These are phyloP conservation scores for Caenorhabditis sp. DNA, from an alignment of 2,888 invertebrate genomes.

Conservation along the genomic window DNA sequence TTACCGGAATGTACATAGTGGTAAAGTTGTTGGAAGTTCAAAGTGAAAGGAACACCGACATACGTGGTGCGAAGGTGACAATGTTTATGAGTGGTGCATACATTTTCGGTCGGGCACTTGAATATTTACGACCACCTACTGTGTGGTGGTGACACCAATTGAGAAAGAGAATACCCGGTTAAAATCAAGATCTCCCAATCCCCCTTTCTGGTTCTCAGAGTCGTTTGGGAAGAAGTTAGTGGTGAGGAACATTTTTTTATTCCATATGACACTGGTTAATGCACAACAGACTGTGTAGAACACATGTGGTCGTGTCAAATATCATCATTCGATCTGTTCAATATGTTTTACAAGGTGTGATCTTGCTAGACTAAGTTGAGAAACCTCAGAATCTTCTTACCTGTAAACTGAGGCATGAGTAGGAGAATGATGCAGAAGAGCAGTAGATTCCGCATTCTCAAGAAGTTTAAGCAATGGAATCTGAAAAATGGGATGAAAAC, in stretches of 20 bases:
- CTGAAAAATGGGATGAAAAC: conserved; percentile 2
- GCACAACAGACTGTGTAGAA: conserved; percentile 17
- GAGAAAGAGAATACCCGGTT: not conserved
- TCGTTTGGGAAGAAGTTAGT: conserved; percentile 26
- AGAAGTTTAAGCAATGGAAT: conserved; percentile 1
- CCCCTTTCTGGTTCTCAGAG: conserved; percentile 22
- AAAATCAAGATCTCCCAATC: not conserved
- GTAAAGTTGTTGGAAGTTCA: conserved; percentile 16
- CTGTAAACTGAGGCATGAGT: conserved; percentile 41
- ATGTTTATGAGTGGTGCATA: conserved; percentile 40
- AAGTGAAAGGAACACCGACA: conserved; percentile 29
- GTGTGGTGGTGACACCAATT: conserved; percentile 5
- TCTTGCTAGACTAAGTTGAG: not conserved
- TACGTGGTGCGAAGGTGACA: conserved; percentile 20
- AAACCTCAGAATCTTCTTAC: conserved; percentile 17
- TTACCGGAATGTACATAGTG: conserved; percentile 54
- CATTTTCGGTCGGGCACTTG: conserved; percentile 39
- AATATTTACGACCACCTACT: conserved; percentile 61
- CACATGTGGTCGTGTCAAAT: conserved; percentile 49
- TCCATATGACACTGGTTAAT: conserved; percentile 54
- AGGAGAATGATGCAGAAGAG: conserved; percentile 38
- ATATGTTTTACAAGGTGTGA: conserved; percentile 31
- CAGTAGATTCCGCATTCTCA: conserved; percentile 39
- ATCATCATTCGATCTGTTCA: conserved; percentile 29
- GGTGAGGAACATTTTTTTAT: conserved; percentile 7